Conservation (phyloP, 2,113 vertebrate species). For the Psittacula cyanocephala region DNA sequence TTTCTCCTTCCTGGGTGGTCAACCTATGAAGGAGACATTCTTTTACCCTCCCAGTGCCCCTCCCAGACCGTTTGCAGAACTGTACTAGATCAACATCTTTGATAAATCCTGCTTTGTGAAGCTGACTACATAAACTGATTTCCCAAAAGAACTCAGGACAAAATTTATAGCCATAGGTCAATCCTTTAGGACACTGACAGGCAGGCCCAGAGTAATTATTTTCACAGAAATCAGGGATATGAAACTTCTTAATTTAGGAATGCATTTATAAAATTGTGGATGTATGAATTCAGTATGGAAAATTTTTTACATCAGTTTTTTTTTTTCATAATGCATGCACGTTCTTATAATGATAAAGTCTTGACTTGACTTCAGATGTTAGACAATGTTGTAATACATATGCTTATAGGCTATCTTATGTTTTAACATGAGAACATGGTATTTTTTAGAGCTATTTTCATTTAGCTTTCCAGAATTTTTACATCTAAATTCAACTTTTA, state of each 20-base stretch:
- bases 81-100: not conserved
- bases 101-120: not conserved
- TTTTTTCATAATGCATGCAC: not conserved
- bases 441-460: not conserved
- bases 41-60: too few relatives aligned
- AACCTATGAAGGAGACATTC: too few relatives aligned
- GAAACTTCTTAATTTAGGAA: not conserved
- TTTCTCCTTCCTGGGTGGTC: too few relatives aligned
- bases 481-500: not conserved
- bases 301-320: not conserved
- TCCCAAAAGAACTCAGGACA: not conserved
- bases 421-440: not conserved
- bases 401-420: not conserved
- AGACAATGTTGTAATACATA: not conserved
- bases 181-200: not conserved
- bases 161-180: not conserved
- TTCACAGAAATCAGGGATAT: not conserved
- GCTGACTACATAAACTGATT: not conserved
- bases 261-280: not conserved
- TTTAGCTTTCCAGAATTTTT: not conserved
- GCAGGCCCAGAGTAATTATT: not conserved
- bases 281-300: not conserved
- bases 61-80: too few relatives aligned
- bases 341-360: not conserved
- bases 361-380: not conserved